A percentile compares a stretch with the other conserved stretches of the same genome.
Evolutionary conservation across 2,113 vertebrate species (phyloP).

Genomic region (Bos indicus): DNA sequence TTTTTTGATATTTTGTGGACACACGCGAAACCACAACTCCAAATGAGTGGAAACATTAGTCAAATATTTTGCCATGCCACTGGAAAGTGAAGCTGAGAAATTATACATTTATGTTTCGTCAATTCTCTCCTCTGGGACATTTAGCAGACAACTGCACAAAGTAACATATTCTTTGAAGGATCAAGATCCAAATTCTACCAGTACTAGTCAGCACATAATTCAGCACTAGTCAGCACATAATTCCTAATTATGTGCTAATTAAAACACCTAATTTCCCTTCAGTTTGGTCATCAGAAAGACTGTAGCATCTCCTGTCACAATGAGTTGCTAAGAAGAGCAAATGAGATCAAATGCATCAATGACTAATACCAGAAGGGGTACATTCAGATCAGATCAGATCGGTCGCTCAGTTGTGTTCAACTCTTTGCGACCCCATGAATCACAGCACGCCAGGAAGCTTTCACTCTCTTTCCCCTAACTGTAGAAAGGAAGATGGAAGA

Average conservation of each 20-base stretch:
- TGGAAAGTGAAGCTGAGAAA: neutral
- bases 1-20: neutral
- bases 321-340: neutral
- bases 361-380: neutral
- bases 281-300: neutral
- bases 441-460: neutral
- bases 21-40: neutral
- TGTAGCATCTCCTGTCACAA: neutral
- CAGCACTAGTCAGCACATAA: neutral
- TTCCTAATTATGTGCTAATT: neutral
- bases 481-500: neutral
- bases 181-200: slow-evolving; percentile 3
- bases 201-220: neutral
- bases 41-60: neutral
- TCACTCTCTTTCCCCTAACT: neutral
- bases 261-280: neutral
- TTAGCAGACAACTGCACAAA: neutral
- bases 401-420: no score
- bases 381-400: no score
- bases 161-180: neutral
- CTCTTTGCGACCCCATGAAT: no score
- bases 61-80: neutral
- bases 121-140: neutral
- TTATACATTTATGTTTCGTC: neutral
- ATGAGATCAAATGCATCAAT: neutral